These are phyloP conservation scores for Pogonomyrmex californicus DNA, from an alignment of 1,140 invertebrate species.

Conservation along the genomic window DNA sequence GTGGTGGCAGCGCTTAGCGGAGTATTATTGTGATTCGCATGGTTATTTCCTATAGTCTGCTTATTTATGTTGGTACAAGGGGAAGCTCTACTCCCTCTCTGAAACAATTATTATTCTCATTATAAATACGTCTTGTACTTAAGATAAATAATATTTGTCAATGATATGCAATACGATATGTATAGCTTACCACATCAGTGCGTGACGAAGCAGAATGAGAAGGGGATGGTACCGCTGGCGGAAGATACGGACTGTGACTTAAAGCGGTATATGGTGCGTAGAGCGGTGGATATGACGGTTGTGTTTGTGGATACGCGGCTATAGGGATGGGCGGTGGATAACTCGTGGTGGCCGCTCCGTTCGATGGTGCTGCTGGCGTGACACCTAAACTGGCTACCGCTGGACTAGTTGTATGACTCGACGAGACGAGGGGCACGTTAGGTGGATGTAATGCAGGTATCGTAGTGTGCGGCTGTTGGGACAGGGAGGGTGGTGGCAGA, in stretches of 20 bases:
- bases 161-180: not conserved
- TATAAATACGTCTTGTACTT: not conserved
- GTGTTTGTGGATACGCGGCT: constrained; percentile 88
- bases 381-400: constrained; percentile 88
- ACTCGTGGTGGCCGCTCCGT: constrained; percentile 85
- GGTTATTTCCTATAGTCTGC: constrained; percentile 81
- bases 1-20: constrained; percentile 84
- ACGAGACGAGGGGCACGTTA: constrained; percentile 87
- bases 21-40: constrained; percentile 83
- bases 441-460: constrained; percentile 87
- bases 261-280: constrained; percentile 92
- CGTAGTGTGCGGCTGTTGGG: constrained; percentile 85
- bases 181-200: constrained; percentile 88
- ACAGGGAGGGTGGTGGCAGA: constrained; percentile 84
- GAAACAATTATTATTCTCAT: constrained; percentile 57
- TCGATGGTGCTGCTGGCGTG: constrained; percentile 87
- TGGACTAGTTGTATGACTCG: constrained; percentile 87
- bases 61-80: constrained; percentile 85
- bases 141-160: not conserved
- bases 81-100: constrained; percentile 85
- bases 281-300: constrained; percentile 90
- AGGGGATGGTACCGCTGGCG: constrained; percentile 88
- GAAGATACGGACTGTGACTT: constrained; percentile 89
- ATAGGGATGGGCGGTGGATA: constrained; percentile 86
- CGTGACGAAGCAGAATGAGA: constrained; percentile 89